Evolutionary conservation across 2,113 vertebrate species (phyloP).

Genomic region (chimpanzee (Pan troglodytes)): NHGRI_mPanTro3-v2.1_pri NC_072409.2:50009501-50010000

Average conservation of each 20-base stretch:
- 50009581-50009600: not conserved
- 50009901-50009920: not conserved
- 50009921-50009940: not conserved
- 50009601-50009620: not conserved
- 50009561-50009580: not conserved
- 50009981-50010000: not conserved
- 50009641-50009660: not conserved
- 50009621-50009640: not conserved
- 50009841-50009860: not conserved
- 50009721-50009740: not conserved
- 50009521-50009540: no score
- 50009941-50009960: not conserved
- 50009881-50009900: not conserved
- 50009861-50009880: not conserved
- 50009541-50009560: not conserved
- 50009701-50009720: not conserved
- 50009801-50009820: not conserved
- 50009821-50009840: not conserved
- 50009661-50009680: not conserved
- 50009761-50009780: not conserved
- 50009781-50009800: not conserved
- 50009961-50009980: not conserved
- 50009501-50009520: no score
- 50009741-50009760: not conserved
- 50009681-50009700: not conserved